Evolutionary conservation across 1,140 invertebrate species (phyloP).

Genomic region (Mylabris phalerata): DNA sequence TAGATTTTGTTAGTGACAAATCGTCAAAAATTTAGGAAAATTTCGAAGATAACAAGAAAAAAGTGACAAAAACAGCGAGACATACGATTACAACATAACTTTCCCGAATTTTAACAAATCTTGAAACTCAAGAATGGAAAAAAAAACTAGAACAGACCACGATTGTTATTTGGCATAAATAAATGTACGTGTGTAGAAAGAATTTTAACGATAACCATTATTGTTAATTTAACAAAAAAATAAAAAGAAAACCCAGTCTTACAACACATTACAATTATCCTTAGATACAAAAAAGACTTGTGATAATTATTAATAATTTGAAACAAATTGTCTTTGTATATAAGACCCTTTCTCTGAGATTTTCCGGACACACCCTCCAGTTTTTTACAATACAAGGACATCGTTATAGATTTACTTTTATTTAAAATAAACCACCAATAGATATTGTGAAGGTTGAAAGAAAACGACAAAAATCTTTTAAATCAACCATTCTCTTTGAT

Average conservation of each 20-base stretch:
- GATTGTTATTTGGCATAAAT: slow-evolving; percentile 8
- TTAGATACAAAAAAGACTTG: no score
- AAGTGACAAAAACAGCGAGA: slow-evolving; percentile 3
- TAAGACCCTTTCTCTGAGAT: background rate
- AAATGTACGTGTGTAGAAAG: slow-evolving; percentile 7
- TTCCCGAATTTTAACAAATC: slow-evolving; percentile 12
- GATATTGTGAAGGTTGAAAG: no score
- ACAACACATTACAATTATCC: no score
- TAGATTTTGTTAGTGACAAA: slow-evolving; percentile 1
- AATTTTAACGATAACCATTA: background rate
- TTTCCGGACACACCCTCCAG: slow-evolving; percentile 8
- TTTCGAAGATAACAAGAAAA: slow-evolving; percentile 2
- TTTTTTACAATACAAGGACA: slow-evolving; percentile 4
- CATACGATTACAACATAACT: slow-evolving; percentile 4
- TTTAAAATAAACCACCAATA: no score
- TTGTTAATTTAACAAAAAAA: background rate
- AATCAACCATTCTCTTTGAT: no score
- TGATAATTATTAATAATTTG: no score
- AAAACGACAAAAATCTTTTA: no score
- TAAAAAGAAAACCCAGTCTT: no score
- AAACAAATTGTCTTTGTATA: no score
- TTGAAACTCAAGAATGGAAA: background rate
- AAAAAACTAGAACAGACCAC: slow-evolving; percentile 11
- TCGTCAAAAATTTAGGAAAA: background rate
- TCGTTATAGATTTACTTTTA: no score